phyloP scores from a whole-genome alignment of 2,888 invertebrate genomes.

The Zele albiditarsus region DNA sequence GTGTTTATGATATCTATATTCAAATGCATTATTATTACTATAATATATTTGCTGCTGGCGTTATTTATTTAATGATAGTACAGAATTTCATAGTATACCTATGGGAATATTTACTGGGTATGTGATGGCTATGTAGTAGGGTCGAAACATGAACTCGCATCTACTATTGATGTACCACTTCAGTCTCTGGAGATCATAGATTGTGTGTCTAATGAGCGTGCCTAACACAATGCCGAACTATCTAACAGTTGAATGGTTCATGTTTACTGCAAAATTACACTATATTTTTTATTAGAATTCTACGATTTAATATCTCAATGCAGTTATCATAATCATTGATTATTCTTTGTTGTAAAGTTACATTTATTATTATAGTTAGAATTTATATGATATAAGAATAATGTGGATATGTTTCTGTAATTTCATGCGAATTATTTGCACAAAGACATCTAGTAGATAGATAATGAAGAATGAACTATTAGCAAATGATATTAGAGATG shows the following conservation, averaged over 20 bases:
- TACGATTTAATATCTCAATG: neutral
- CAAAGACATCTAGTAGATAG: too few species aligned
- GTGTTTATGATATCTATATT: neutral
- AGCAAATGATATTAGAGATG: neutral
- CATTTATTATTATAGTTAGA: too few species aligned
- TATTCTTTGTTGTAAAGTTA: too few species aligned
- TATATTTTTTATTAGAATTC: neutral
- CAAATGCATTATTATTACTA: neutral
- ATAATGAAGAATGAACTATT: too few species aligned
- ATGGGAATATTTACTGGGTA: conserved; percentile 45
- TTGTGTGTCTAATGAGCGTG: conserved; percentile 27
- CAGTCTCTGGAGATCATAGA: conserved; percentile 17
- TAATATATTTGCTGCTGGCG: conserved; percentile 4
- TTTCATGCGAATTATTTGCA: too few species aligned
- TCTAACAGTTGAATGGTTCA: neutral
- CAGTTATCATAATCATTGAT: too few species aligned
- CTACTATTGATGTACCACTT: conserved; percentile 22
- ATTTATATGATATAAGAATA: too few species aligned
- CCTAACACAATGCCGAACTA: conserved; percentile 22
- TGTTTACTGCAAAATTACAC: neutral
- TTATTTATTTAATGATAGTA: conserved; percentile 59
- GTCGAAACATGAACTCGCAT: conserved; percentile 13
- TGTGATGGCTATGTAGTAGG: neutral
- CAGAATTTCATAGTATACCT: conserved; percentile 64
- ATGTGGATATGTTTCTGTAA: too few species aligned